Evolutionary conservation across 1,140 invertebrate genomes (phyloP).

Genomic region (Sarcophaga peregrina): DNA sequence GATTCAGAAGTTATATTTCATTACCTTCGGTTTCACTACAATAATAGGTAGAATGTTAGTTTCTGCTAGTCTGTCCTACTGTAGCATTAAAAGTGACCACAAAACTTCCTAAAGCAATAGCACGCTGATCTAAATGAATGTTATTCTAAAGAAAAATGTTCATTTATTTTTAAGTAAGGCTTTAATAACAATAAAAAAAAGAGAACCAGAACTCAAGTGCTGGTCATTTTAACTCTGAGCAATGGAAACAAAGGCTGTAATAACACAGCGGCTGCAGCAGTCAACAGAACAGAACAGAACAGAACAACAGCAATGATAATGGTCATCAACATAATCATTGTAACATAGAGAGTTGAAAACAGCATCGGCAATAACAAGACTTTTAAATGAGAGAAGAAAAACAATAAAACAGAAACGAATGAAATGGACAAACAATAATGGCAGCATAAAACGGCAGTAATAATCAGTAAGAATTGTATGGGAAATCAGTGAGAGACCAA

Average conservation of each 20-base stretch:
- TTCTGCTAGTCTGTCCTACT: no score
- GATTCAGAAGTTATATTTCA: no score
- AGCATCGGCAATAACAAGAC: background rate
- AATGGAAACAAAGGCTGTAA: background rate
- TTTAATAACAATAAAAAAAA: background rate
- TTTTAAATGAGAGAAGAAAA: no score
- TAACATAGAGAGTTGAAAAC: background rate
- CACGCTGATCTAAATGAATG: background rate
- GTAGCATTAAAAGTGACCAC: no score
- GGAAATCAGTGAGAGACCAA: background rate
- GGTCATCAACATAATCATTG: conserved; percentile 12
- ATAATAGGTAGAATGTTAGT: no score
- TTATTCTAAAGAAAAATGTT: background rate
- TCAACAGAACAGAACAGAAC: background rate
- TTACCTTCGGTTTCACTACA: no score
- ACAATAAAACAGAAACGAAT: background rate
- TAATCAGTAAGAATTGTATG: background rate
- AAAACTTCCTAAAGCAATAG: background rate
- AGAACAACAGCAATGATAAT: background rate
- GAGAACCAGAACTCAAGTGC: background rate
- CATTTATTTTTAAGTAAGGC: background rate
- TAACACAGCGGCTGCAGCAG: no score
- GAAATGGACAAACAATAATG: background rate
- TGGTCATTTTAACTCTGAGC: background rate
- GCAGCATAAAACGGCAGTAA: background rate